A percentile compares a stretch with the other conserved stretches of the same genome.
Conservation (phyloP, 2,888 invertebrate genomes). For the Phortica okadai region DNA sequence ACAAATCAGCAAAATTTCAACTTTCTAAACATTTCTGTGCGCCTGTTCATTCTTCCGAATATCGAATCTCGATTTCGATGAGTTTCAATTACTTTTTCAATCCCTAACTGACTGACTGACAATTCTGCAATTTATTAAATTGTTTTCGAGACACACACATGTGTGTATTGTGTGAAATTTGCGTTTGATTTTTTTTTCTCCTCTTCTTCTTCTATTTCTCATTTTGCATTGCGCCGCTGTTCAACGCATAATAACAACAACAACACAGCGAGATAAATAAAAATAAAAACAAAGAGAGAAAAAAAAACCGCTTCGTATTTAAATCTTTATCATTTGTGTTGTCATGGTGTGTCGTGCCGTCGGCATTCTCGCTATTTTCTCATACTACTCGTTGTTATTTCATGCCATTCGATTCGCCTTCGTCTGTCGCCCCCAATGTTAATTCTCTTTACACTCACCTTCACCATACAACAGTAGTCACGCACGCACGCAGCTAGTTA, state of each 20-base stretch:
- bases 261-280: neutral
- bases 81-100: constrained; percentile 63
- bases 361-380: neutral
- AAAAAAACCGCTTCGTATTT: constrained; percentile 43
- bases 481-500: no score
- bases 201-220: neutral
- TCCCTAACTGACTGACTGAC: constrained; percentile 15
- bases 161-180: constrained; percentile 41
- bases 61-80: constrained; percentile 76
- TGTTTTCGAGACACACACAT: neutral
- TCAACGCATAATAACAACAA: no score
- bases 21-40: constrained; percentile 62
- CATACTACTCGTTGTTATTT: neutral
- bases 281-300: neutral
- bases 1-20: constrained; percentile 24
- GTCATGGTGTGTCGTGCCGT: constrained; percentile 45
- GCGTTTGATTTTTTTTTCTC: constrained; percentile 39
- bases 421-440: no score
- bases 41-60: constrained; percentile 75
- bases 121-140: constrained; percentile 20
- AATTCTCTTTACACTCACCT: no score
- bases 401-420: neutral
- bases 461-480: no score
- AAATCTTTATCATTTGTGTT: constrained; percentile 51
- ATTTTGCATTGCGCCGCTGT: no score